Conservation (phyloP, 2,888 invertebrate species). For the Papilio elwesi region DNA sequence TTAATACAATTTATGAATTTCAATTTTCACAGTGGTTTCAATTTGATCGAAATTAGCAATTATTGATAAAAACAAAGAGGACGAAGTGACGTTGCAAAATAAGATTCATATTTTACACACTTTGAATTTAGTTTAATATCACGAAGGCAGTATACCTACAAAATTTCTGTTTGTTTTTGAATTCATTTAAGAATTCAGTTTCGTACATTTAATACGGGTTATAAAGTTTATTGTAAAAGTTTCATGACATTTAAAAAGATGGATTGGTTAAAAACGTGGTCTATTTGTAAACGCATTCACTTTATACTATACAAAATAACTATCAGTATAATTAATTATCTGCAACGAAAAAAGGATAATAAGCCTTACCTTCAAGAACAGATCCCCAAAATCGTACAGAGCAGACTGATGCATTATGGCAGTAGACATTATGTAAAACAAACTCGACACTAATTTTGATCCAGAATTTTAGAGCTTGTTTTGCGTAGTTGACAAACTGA, state of each 20-base stretch:
- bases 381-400: slow-evolving; percentile 90
- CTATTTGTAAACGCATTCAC: not conserved
- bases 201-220: not conserved
- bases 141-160: not conserved
- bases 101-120: slow-evolving; percentile 5
- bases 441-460: slow-evolving; percentile 73
- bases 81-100: not conserved
- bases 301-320: not conserved
- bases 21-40: not conserved
- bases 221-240: slow-evolving; percentile 3
- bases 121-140: not conserved
- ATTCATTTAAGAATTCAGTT: too few relatives aligned
- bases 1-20: not conserved
- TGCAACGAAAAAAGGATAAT: slow-evolving; percentile 1
- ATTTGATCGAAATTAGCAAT: not conserved
- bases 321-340: not conserved
- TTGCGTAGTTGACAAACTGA: slow-evolving; percentile 65
- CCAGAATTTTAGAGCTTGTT: slow-evolving; percentile 67
- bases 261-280: slow-evolving; percentile 19
- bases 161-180: too few relatives aligned
- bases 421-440: slow-evolving; percentile 87
- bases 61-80: not conserved
- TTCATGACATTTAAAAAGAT: slow-evolving; percentile 10
- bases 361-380: slow-evolving; percentile 87
- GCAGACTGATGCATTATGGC: slow-evolving; percentile 91